Percentiles rank a stretch among this genome's conserved stretches.
phyloP scores from a whole-genome alignment of 2,888 invertebrate species.

The Hofmannophila pseudospretella region DNA sequence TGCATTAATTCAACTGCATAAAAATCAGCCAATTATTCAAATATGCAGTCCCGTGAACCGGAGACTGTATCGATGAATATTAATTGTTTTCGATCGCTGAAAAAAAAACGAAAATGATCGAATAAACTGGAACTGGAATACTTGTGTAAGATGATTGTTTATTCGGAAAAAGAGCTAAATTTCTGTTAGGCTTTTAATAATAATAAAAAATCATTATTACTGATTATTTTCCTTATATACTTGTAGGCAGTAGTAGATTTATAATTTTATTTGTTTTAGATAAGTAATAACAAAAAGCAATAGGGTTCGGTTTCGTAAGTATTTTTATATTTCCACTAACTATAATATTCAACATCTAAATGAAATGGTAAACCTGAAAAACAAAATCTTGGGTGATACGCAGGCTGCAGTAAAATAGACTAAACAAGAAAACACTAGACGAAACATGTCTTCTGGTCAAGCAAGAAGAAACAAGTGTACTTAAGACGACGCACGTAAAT shows the following conservation, averaged over 20 bases:
- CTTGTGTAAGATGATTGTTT: slow-evolving; percentile 34
- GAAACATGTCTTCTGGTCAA: slow-evolving; percentile 5
- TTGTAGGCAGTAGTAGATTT: too few relatives aligned
- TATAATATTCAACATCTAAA: too few relatives aligned
- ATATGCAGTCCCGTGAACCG: slow-evolving; percentile 57
- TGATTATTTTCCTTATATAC: too few relatives aligned
- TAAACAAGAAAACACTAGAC: slow-evolving; percentile 7
- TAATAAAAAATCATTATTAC: too few relatives aligned
- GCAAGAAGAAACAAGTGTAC: slow-evolving; percentile 10
- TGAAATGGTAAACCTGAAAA: too few relatives aligned
- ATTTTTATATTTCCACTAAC: too few relatives aligned
- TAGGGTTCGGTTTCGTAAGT: too few relatives aligned
- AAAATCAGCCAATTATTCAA: slow-evolving; percentile 78
- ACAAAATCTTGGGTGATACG: too few relatives aligned
- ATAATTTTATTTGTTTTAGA: too few relatives aligned
- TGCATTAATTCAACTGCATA: slow-evolving; percentile 74
- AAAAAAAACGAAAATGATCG: slow-evolving; percentile 35
- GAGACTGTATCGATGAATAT: slow-evolving; percentile 70
- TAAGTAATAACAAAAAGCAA: too few relatives aligned
- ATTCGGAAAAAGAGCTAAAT: slow-evolving; percentile 10
- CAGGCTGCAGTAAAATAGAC: background rate
- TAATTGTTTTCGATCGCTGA: slow-evolving; percentile 58
- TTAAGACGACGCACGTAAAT: slow-evolving; percentile 9
- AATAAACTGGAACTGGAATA: slow-evolving; percentile 35
- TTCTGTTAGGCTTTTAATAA: too few relatives aligned